Evolutionary conservation across 2,888 invertebrate genomes (phyloP), one percentile per base, ranked within the genome.

Genomic region (Idaea biselata): DNA sequence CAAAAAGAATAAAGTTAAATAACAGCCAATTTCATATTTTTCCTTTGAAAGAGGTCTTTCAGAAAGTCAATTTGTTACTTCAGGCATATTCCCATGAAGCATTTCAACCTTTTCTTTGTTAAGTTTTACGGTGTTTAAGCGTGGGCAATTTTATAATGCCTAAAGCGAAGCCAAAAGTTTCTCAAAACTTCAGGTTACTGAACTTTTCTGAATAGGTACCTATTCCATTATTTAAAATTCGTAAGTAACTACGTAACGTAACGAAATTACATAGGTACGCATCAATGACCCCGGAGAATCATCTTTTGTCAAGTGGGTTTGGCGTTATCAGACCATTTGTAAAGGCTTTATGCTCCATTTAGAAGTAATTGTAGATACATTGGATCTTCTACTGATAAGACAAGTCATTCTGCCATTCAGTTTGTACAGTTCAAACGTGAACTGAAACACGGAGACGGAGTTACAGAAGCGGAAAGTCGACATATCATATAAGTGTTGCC

Each of bases 241-340:
- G 33, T 33, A 44, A 14, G 44, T 44, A 44, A 14, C 14, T 44
- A 44, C 14, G 44, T 44, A 64, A 63, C 66, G 65, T 70, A 65
- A 67, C 67, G 62, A 68, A 69, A 53, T 65, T 67, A 65, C 63
- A 61, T 66, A 25, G 25, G 25, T 25, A 69, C 68, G 70, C 68
- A 68, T 62, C 69, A 72, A 69, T 57, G 66, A 67, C 67, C 70
- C 68, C 68, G 61, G 62, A 70, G 68, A 68, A 72, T 72, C 65
- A 68, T 67, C 69, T 72, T 68, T 68, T 69, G 64, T 70, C 65
- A 69, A 66, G 44, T 11, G 44, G 67, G 68, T 64, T 62, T 61
- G 65, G 63, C 67, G 44, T 66, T 65, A 62, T 57, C 67, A 69
- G 68, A 53, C 58, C 55, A 67, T 57, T 17, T 55, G 55, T 44